Evolutionary conservation across 1,140 invertebrate species (phyloP), one percentile per base, ranked within the genome.

Genomic region (Andrena cerasifolii): DNA sequence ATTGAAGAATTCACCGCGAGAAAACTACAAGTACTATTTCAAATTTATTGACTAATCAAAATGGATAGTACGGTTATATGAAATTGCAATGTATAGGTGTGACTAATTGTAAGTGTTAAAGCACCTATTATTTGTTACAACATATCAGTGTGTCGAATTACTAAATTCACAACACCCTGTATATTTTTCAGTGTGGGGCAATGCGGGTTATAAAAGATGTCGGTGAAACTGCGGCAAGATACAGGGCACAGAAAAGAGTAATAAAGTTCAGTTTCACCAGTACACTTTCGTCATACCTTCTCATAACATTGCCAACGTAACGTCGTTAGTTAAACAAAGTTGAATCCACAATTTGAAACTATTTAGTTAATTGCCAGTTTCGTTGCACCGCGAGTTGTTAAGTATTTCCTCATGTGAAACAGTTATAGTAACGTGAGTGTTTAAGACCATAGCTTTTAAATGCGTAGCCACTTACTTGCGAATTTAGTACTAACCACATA

Each of bases 251-350:
- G 26, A 72, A 61, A 40, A 51, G 18, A 53, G 53, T 24, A 53
- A 31, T 73, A 79, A 81, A 79, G 36, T 66, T 73, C 56, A n/a
- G 40, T 62, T 81, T 73, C 77, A 53, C 24, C 26, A 31, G 36
- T 16, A 12, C 6, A 24, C 45, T 61, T 66, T 78, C 67, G 36
- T 80, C 66, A 78, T 51, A 56, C 10, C 10, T 71, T 31, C 45
- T 65, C 43, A 51, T 76, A 63, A 68, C 16, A 49, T 24, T 21
- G 6, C 24, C 12, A 33, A 26, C n/a, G 24, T 45, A 51, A 65
- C 28, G 24, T 56, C 67, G 28, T 65, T 53, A 45, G 14, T 36
- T 61, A 43, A 59, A 80, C 59, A 72, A 79, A 78, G 56, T 72
- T 18, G 61, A 51, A 21, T 28, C n/a, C n/a, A 47, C n/a, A 45